Evolutionary conservation across 2,888 invertebrate species (phyloP), one percentile per base, ranked within the genome.

Genomic region (Galerucella nymphaeae): DNA sequence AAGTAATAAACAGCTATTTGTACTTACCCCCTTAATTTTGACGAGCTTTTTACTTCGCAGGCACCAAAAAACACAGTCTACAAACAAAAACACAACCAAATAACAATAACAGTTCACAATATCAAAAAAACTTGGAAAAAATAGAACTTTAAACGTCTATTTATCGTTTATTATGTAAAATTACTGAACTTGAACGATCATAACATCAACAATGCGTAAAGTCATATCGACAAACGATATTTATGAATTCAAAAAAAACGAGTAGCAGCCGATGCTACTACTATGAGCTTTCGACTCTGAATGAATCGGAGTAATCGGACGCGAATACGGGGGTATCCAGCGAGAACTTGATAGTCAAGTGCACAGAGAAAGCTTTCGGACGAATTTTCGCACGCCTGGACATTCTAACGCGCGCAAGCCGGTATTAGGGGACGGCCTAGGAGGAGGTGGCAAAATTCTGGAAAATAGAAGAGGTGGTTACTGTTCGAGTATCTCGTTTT

Each of bases 401-500:
- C 58, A 59, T 69, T 62, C 62, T 53, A 62, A 53, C 53, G 23
- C 53, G 74, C 71, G 75, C 75, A 73, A 73, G 72, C 70, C 70
- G 78, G 79, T 79, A 80, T 81, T 78, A 77, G 78, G 78, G 78
- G 75, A 78, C 80, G 64, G 72, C 75, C 74, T 74, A 62, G 70
- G 38, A 71, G 72, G 82, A 76, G 83, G 83, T 82, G 83, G 82
- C 78, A 78, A 78, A 64, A 79, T 81, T 80, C 80, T 79, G 81
- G 80, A 80, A 82, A 82, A 81, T 80, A 80, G 83, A 71, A 75
- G 73, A 73, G 75, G 76, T 76, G 72, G 76, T 82, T 82, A 81
- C 83, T 82, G 84, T 83, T 30, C 83, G 80, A 80, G 83, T 81
- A 82, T 80, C 81, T 82, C 83, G 82, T 78, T 65, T 80, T 82